Base-by-base conservation (phyloP, 1,140 invertebrate genomes). In the Sesamia nonagrioides region DNA sequence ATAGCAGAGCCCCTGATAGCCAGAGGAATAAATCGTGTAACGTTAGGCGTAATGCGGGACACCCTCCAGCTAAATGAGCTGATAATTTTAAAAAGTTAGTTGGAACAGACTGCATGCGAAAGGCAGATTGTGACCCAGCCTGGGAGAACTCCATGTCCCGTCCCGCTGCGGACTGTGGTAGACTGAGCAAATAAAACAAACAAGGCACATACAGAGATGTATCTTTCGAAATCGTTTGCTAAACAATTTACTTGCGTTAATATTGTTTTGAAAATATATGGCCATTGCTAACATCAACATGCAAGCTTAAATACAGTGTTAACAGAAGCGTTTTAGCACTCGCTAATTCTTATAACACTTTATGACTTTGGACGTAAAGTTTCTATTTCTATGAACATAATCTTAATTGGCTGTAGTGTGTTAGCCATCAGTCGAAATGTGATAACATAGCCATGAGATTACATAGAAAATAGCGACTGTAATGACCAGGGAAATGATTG, bases 381-480 rank as follows among this genome's bases (percentile, higher is more conserved):
- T 13, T 13, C 42, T 45, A 33, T 45, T 69, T 7, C 42, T 33
- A 21, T 69, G 42, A 18, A 17, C 58, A 40, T 33, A 7, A n/a
- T 11, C n/a, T 27, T 73, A 56, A 58, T 73, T 73, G 17, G 37
- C 13, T 56, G 17, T 42, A 17, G 78, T 83, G 73, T 79, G 73
- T 79, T 82, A 79, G 35, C 45, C 58, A 73, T 27, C 68, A 79
- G 79, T 83, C 40, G 78, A 80, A 27, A 27, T 27, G 71, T 78
- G 74, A 79, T 52, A 82, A 75, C 78, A 81, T 82, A 61, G 82
- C 76, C 45, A 69, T 79, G 77, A 75, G 76, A 81, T 85, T 82
- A 35, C 13, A 40, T 61, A 63, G 77, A 80, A 73, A 74, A 81
- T 78, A 66, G 68, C 52, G 60, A 56, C 71, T 27, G 27, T 27